phyloP scores from a whole-genome alignment of 2,797 vertebrate species.

The Choloepus didactylus region DNA sequence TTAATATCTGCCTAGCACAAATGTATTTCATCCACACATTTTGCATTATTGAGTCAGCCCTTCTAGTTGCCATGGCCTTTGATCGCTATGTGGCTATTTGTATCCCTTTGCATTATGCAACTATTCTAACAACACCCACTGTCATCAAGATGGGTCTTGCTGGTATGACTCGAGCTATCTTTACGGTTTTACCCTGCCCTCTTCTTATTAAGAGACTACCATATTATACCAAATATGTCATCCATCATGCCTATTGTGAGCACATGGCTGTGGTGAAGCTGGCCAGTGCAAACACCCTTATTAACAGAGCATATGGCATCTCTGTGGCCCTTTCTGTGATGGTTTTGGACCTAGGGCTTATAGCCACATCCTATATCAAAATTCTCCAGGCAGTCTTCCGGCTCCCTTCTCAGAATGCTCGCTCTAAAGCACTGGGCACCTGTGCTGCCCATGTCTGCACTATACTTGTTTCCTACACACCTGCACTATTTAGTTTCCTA shows the following conservation, averaged over 20 bases:
- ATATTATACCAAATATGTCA: conserved; percentile 63
- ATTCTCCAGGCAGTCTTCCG: conserved; percentile 81
- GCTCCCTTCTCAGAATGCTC: conserved; percentile 71
- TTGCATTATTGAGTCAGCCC: conserved; percentile 90
- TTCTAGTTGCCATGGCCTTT: conserved; percentile 91
- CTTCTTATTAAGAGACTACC: conserved; percentile 79
- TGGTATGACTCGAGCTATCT: not conserved
- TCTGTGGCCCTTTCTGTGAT: conserved; percentile 68
- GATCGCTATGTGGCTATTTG: conserved; percentile 89
- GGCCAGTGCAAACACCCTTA: conserved; percentile 84
- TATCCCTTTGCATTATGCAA: conserved; percentile 79
- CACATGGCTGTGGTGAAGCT: conserved; percentile 89
- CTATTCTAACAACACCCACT: conserved; percentile 86
- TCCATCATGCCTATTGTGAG: conserved; percentile 87
- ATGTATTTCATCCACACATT: conserved; percentile 92
- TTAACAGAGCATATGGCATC: conserved; percentile 89
- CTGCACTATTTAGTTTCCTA: conserved; percentile 80
- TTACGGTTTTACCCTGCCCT: conserved; percentile 71
- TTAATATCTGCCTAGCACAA: conserved; percentile 89
- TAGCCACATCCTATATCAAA: conserved; percentile 87
- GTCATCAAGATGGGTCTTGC: conserved; percentile 53
- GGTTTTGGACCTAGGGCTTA: conserved; percentile 77
- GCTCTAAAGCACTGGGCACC: conserved; percentile 71
- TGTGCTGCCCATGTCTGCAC: conserved; percentile 77
- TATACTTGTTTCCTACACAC: conserved; percentile 75